Base-by-base conservation (phyloP, 2,888 invertebrate species). In the Ectropis crepuscularia region DNA sequence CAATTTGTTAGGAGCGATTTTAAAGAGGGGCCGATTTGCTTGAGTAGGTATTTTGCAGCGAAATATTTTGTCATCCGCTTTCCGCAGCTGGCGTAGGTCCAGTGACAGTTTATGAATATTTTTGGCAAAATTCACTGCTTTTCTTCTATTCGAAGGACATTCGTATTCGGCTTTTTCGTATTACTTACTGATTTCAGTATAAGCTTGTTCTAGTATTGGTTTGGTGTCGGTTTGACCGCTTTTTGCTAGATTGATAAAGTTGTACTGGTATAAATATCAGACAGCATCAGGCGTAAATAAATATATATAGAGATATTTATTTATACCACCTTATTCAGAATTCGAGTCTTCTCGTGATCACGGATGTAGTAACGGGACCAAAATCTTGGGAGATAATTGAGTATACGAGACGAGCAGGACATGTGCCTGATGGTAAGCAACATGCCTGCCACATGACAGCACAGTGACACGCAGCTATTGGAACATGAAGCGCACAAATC, bases 71-170 rank as follows among this genome's bases (percentile, higher is more conserved):
- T 88, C 88, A 86, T 86, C 81, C 85, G 88, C 84, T 85, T 79
- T 79, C 89, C 89, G 85, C 90, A 90, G 85, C 91, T 92, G 92
- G 92, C 92, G 87, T 74, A 73, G 83, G 91, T 91, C 92, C 92
- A 92, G 92, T 92, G 92, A 91, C 92, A 92, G 90, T 90, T 90
- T 91, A 92, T 92, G 92, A 92, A 92, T 92, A 91, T 92, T 92
- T 91, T 89, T 89, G 90, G 86, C 90, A 85, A 87, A 90, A 89
- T 85, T 85, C 85, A 73, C 80, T 73, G 86, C 84, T 87, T 82
- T 83, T 83, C 86, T 83, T 83, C 86, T 80, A 84, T 81, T 82
- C 81, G 75, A 79, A 79, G 79, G 79, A 82, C 80, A 79, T 82
- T 80, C 77, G 50, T 84, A 81, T 88, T 87, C 80, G 85, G 83